phyloP scores from a whole-genome alignment of 2,888 invertebrate genomes.

The Arrhopalites spinosus region DNA sequence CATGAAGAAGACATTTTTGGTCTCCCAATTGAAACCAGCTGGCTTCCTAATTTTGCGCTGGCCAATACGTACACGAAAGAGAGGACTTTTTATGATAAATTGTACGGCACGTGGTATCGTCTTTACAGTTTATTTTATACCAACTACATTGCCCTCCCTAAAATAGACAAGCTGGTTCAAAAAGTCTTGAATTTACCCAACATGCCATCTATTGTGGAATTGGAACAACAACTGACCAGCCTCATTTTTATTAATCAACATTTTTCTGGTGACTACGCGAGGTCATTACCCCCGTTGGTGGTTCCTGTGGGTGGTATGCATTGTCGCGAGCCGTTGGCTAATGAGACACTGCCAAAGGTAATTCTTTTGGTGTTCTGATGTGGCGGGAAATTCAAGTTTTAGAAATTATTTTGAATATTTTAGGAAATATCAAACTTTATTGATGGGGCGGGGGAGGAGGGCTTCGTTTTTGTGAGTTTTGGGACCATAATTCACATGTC shows the following conservation, averaged over 20 bases:
- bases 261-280: constrained; percentile 76
- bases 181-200: constrained; percentile 56
- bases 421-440: constrained; percentile 24
- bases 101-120: background rate
- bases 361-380: too few species aligned
- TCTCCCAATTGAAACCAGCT: background rate
- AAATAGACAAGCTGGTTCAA: background rate
- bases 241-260: constrained; percentile 82
- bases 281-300: constrained; percentile 78
- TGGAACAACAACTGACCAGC: constrained; percentile 71
- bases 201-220: constrained; percentile 70
- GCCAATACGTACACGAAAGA: background rate
- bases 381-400: too few species aligned
- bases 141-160: background rate
- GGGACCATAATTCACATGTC: constrained; percentile 43
- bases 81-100: background rate
- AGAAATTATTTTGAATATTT: too few species aligned
- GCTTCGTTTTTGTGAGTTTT: constrained; percentile 48
- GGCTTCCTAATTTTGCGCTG: background rate
- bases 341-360: background rate
- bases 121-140: background rate
- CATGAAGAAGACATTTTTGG: too few species aligned
- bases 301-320: constrained; percentile 79
- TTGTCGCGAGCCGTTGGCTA: background rate
- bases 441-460: constrained; percentile 28